Conservation (phyloP, 2,113 vertebrate genomes). For the Furnarius figulus region DNA sequence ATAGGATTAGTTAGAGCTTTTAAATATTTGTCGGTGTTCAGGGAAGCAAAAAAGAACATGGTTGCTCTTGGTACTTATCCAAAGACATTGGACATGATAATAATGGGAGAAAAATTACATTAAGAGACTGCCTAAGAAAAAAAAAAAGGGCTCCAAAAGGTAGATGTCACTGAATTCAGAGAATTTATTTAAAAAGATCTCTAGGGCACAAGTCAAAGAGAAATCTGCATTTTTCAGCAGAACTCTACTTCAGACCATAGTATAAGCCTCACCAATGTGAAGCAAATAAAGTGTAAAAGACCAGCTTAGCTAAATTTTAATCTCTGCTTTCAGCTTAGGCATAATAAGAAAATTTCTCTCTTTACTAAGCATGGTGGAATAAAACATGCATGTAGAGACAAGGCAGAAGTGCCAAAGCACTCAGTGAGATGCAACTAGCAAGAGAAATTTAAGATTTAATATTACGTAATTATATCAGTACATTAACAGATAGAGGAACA, state of each 20-base stretch:
- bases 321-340: neutral
- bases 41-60: neutral
- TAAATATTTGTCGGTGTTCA: neutral
- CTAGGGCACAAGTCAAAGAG: neutral
- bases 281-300: neutral
- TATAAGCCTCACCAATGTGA: neutral
- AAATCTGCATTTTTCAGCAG: neutral
- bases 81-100: neutral
- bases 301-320: neutral
- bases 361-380: neutral
- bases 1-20: neutral
- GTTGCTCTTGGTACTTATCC: neutral
- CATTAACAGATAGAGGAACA: neutral
- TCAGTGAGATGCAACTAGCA: neutral
- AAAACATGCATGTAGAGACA: neutral
- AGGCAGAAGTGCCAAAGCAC: neutral
- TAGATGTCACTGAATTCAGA: neutral
- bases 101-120: neutral
- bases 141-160: neutral
- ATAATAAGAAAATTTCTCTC: neutral
- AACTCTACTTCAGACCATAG: neutral
- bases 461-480: neutral
- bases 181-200: neutral
- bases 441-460: neutral
- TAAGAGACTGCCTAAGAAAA: neutral